Base-by-base conservation (phyloP, 53 echinoderm and acorn worm genomes). In the Temnopleurus reevesii region DNA sequence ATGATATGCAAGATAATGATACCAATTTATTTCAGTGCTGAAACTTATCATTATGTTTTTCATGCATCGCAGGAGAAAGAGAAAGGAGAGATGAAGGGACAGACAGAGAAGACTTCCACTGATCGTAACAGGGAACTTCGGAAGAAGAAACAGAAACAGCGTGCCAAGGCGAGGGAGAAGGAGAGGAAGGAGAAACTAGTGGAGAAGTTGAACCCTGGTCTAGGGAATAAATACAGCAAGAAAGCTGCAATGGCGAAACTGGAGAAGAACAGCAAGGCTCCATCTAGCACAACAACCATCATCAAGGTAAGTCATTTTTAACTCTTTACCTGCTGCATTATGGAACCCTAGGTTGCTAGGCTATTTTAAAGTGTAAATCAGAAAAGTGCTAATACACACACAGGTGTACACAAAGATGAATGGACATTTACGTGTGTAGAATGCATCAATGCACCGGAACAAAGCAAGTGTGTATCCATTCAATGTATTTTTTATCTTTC, bases 121-220 rank as follows among this genome's bases (percentile, higher is more conserved):
- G 97, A 97, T 61, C 94, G 90, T 24, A 95, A 93, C 43, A 90
- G 90, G 4, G 93, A 91, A 2, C 92, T 91, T 30, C 87, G 97
- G 45, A 77, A 92, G 77, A 97, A 97, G 93, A 97, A 97, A 86
- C 77, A 84, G 77, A 76, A 59, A 36, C 97, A 97, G 89, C 91
- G 90, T 34, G 51, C 63, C 38, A 91, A 85, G 53, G 94, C 92
- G 10, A 79, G 76, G 31, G 94, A 94, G 23, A 89, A 76, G 77
- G 89, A 93, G 36, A 90, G 83, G 59, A 87, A 86, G 55, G 92
- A 93, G 65, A 91, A 46, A 64, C n/a, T 88, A 9, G 90, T 91
- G 4, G 93, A 93, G 63, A 94, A 94, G n/a, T 29, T 90, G 3
- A 89, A 92, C 18, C 83, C 95, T 15, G 95, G 92, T 3, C 56